Conservation (phyloP, 2,888 invertebrate genomes). For the Lasioglossum leucozonium region DNA sequence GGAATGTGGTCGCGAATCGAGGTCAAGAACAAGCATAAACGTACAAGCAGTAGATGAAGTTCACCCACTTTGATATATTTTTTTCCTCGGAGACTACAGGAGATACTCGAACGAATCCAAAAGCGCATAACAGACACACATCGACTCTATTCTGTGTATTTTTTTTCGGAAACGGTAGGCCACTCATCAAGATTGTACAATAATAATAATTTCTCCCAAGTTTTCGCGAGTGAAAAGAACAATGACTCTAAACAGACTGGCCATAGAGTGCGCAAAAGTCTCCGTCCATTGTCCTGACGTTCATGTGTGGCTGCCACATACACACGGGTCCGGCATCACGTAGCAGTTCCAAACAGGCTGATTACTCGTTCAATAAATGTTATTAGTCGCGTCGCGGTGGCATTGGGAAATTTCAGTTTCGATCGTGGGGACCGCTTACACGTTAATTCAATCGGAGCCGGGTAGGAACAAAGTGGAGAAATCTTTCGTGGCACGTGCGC, state of each 20-base stretch:
- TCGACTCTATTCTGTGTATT: too few relatives aligned
- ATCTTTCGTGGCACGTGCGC: background rate
- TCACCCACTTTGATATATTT: background rate
- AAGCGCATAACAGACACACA: too few relatives aligned
- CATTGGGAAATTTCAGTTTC: background rate
- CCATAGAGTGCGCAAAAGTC: background rate
- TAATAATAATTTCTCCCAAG: background rate
- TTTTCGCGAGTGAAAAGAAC: background rate
- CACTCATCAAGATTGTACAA: background rate
- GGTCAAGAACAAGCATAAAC: background rate
- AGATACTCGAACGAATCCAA: too few relatives aligned
- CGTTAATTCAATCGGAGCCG: background rate
- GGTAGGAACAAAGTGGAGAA: constrained; percentile 12
- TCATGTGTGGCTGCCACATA: background rate
- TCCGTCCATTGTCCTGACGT: background rate
- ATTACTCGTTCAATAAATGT: background rate
- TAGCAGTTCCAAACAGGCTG: background rate
- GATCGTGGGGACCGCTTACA: background rate
- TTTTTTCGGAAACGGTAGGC: background rate
- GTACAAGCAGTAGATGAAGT: background rate
- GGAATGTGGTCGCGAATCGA: background rate
- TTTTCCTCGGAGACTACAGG: background rate
- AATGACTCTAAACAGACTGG: background rate
- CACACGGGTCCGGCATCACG: background rate
- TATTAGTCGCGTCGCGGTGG: background rate